These are phyloP conservation scores for Phainopepla nitens DNA, from an alignment of 2,113 vertebrate species.

Conservation along the genomic window DNA sequence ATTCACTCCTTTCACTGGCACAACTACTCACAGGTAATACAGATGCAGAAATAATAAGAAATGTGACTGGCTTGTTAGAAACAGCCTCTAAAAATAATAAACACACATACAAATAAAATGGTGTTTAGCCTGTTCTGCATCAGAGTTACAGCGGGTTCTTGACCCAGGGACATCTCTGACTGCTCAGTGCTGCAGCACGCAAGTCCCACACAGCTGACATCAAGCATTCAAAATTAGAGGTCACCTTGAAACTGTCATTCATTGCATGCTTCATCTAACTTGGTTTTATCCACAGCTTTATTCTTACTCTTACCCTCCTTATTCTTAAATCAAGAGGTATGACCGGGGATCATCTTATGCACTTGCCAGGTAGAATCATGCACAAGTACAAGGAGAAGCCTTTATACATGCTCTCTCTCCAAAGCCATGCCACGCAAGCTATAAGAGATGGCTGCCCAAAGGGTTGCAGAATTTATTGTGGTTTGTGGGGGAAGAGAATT, in stretches of 20 bases:
- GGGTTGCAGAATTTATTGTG: not conserved
- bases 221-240: not conserved
- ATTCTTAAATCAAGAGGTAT: not conserved
- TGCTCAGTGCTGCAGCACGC: not conserved
- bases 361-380: not conserved
- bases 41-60: not conserved
- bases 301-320: not conserved
- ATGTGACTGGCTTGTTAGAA: not conserved
- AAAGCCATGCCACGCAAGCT: not conserved
- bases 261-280: not conserved
- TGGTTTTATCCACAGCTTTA: not conserved
- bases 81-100: not conserved
- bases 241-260: not conserved
- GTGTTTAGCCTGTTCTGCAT: not conserved
- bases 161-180: accelerated
- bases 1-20: not conserved
- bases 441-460: not conserved
- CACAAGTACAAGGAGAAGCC: not conserved
- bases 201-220: not conserved
- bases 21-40: not conserved
- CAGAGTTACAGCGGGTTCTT: not conserved
- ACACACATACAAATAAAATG: not conserved
- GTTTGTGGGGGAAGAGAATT: not conserved
- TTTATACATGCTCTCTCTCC: not conserved
- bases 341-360: not conserved